A percentile compares a stretch with the other conserved stretches of the same genome.
Conservation (phyloP, 1,140 invertebrate genomes). For the Macrotrachela quadricornifera region DNA sequence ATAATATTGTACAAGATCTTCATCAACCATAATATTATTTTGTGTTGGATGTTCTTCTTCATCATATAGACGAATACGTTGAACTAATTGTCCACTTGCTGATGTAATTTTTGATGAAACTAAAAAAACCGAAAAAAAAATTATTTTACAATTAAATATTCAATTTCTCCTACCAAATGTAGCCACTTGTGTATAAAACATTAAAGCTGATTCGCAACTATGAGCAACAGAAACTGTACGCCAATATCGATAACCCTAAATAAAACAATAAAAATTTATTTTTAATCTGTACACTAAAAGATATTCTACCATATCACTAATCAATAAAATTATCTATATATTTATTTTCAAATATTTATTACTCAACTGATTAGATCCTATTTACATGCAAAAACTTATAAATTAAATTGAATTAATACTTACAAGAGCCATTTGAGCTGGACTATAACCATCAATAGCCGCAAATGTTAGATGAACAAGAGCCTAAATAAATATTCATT, state of each 20-base stretch:
- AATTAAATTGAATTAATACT: not conserved
- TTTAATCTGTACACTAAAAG: too few relatives aligned
- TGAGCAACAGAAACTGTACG: conserved; percentile 61
- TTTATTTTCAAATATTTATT: too few relatives aligned
- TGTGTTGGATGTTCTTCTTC: conserved; percentile 61
- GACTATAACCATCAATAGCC: conserved; percentile 62
- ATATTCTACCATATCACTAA: too few relatives aligned
- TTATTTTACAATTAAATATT: not conserved
- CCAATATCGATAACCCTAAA: conserved; percentile 43
- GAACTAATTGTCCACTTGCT: conserved; percentile 41
- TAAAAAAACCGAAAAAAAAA: too few relatives aligned
- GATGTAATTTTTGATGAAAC: too few relatives aligned
- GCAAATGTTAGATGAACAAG: conserved; percentile 73
- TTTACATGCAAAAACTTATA: not conserved
- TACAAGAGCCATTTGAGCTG: conserved; percentile 70
- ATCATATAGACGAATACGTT: conserved; percentile 65
- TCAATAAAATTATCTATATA: too few relatives aligned
- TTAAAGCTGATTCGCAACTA: conserved; percentile 69
- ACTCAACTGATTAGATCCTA: too few relatives aligned
- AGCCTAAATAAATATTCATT: conserved; percentile 31
- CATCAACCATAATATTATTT: conserved; percentile 42
- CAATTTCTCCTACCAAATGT: conserved; percentile 14
- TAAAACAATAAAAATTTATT: not conserved
- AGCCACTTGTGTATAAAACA: conserved; percentile 58
- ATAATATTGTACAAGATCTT: conserved; percentile 91